Percentiles rank a stretch among this genome's conserved stretches.
Evolutionary conservation across 2,888 invertebrate genomes (phyloP).

Genomic region (Dasypolia templi): DNA sequence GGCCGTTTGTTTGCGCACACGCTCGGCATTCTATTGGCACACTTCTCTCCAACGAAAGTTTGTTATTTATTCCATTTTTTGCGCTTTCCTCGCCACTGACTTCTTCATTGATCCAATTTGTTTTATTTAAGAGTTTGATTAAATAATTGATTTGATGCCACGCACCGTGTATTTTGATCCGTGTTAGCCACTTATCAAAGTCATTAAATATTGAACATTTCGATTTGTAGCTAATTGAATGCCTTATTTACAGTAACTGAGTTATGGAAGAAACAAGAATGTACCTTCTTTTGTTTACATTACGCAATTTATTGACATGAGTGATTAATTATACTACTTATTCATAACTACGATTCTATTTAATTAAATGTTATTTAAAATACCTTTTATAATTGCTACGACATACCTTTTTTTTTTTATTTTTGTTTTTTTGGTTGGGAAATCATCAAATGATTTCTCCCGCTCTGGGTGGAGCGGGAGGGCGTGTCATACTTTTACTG

Average conservation of each 20-base stretch:
- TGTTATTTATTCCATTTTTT: constrained; percentile 84
- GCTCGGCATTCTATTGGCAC: constrained; percentile 84
- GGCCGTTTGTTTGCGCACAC: constrained; percentile 68
- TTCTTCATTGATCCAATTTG: constrained; percentile 76
- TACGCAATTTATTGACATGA: not conserved
- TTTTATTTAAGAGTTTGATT: constrained; percentile 74
- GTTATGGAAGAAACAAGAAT: not conserved
- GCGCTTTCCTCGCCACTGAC: constrained; percentile 76
- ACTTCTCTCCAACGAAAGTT: constrained; percentile 86
- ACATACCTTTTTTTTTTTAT: too few relatives aligned
- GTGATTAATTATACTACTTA: not conserved
- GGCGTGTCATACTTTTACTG: too few relatives aligned
- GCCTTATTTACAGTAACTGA: not conserved
- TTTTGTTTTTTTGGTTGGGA: too few relatives aligned
- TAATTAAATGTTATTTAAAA: constrained; percentile 4
- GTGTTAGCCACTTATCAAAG: constrained; percentile 33
- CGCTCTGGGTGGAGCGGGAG: too few relatives aligned
- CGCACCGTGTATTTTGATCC: constrained; percentile 32
- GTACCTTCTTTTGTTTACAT: constrained; percentile 9
- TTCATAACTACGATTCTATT: not conserved
- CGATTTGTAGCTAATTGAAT: constrained; percentile 13
- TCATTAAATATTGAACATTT: constrained; percentile 32
- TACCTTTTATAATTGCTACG: constrained; percentile 8
- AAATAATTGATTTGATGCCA: constrained; percentile 70
- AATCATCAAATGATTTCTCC: too few relatives aligned